Evolutionary conservation across 2,888 invertebrate species (phyloP), one percentile per base, ranked within the genome.

Genomic region (Tribolium freemani): DNA sequence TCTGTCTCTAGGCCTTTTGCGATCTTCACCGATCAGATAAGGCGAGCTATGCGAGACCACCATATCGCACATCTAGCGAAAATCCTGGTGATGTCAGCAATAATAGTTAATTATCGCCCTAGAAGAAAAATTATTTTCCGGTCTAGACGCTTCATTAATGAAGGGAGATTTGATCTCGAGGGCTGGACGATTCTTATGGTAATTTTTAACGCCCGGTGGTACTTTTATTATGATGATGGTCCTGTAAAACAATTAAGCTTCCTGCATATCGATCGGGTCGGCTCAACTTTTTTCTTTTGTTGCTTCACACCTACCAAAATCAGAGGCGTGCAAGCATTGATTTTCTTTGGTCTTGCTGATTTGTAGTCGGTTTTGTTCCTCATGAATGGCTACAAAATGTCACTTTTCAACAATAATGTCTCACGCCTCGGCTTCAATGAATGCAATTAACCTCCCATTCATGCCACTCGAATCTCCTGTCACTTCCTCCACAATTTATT

Each of bases 341-440:
- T 68, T 72, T 51, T 58, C 56, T 31, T 30, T 58, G 72, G 69
- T 71, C 38, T 38, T 31, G 30, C 56, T 63, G 72, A 72, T 72
- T 69, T 69, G 63, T 56, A 51, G 68, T 56, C 38, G 63, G n/a
- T 66, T 68, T 72, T 63, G 69, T 69, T 72, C 72, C 54, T 31
- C 31, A 44, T 83, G 81, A 84, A 84, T 84, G 83, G 83, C 75
- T 73, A 80, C 81, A 79, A 83, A 82, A 83, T 84, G 83, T 83
- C 83, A 38, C 38, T 70, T 79, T 76, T 74, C 69, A 30, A 64
- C 69, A 74, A 73, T 69, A 64, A 57, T 53, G 66, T 57, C 84
- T 86, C 86, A 86, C 86, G 86, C 86, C 85, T 83, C 83, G 82
- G 71, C 77, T 78, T 85, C 84, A 85, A 84, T 85, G 84, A 85